Evolutionary conservation across 2,113 vertebrate genomes (phyloP), one percentile per base, ranked within the genome.

Genomic region (Numenius arquata): DNA sequence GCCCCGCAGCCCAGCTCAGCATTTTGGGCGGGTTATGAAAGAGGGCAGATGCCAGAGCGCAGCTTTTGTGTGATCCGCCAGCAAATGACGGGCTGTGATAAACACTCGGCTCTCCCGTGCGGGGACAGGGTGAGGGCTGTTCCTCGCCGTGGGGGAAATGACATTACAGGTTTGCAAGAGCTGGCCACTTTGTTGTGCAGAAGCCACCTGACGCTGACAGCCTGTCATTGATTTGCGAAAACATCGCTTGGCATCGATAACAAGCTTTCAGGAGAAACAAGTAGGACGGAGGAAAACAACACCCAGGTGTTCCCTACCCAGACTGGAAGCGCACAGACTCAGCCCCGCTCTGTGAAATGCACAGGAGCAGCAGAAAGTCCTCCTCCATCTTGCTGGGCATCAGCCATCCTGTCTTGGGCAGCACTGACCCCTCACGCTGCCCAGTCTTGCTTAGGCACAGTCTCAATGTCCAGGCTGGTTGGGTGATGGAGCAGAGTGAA

Each of bases 191-290:
- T 82, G 89, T 95, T 97, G 92, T 89, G 88, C 85, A 81, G 95
- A 65, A 96, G 90, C 84, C 95, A 81, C 38, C 93, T 73, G 95
- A 95, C 29, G 84, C 93, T 84, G 90, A 95, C 96, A 96, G 83
- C 94, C 96, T 95, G 88, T 94, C 93, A 95, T 94, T 94, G 96
- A 94, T 97, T 90, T 94, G 93, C 36, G 76, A 89, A 96, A 95
- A 95, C 96, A 92, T 41, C 7, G 26, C 9, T 90, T 95, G 95
- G 88, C 93, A 96, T 90, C 73, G 83, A 97, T 94, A 93, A 93
- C 66, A 56, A 90, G 85, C 83, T 58, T 80, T 92, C 93, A 81
- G 86, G 56, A 93, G 95, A 86, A 85, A 88, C 92, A 94, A 93
- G 88, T 80, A 93, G 79, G 85, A 26, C 85, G 34, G 83, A 73